Conservation (phyloP, 23 tunicate species). For the Styela clava region DNA sequence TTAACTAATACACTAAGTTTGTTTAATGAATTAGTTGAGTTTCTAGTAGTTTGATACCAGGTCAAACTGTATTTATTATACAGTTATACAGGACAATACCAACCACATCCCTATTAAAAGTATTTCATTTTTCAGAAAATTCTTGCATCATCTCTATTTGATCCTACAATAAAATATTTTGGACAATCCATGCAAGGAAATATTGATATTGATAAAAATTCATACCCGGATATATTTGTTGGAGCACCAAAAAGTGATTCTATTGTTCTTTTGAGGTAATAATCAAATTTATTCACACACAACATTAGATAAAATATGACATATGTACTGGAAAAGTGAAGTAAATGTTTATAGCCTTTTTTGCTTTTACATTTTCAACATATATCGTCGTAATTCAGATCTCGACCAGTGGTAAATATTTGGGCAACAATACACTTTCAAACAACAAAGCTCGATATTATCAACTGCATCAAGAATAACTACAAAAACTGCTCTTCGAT, state of each 20-base stretch:
- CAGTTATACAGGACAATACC: no score
- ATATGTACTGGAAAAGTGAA: constrained; percentile 7
- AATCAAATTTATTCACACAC: no score
- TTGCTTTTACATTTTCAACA: constrained; percentile 29
- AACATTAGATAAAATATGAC: no score
- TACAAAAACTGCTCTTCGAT: constrained; percentile 13
- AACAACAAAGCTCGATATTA: neutral
- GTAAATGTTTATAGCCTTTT: constrained; percentile 18
- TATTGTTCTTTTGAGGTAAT: constrained; percentile 64
- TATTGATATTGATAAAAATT: constrained; percentile 61
- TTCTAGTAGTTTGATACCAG: no score
- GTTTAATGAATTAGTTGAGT: no score
- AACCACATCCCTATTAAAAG: no score
- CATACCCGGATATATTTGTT: constrained; percentile 72
- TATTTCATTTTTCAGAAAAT: constrained; percentile 59
- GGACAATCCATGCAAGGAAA: constrained; percentile 81
- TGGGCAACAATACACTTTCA: neutral
- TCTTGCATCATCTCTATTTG: constrained; percentile 33
- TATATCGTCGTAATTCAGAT: no score
- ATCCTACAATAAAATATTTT: constrained; percentile 46
- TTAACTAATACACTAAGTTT: no score
- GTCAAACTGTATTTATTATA: no score
- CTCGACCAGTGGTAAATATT: constrained; percentile 28
- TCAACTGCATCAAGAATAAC: constrained; percentile 19
- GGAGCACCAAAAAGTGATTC: constrained; percentile 83